phyloP scores from a whole-genome alignment of 2,888 invertebrate genomes.

The Heliconius charithonia region DNA sequence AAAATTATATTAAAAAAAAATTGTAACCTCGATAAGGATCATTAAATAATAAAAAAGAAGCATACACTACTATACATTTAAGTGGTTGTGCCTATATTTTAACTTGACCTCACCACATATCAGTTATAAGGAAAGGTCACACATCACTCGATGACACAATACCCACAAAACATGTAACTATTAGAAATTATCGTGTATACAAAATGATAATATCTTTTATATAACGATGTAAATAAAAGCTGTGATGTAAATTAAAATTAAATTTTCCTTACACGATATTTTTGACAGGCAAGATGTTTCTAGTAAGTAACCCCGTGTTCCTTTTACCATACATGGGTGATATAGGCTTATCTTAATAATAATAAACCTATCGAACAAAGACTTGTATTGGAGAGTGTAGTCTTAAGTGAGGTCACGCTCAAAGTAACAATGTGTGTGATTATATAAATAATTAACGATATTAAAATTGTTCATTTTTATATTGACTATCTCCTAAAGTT shows the following conservation, averaged over 20 bases:
- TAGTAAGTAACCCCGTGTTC: slow-evolving; percentile 42
- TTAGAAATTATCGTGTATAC: slow-evolving; percentile 39
- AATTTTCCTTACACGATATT: slow-evolving; percentile 45
- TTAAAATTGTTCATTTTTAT: background rate
- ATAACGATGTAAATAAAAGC: slow-evolving; percentile 41
- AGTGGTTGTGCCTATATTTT: background rate
- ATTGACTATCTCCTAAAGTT: background rate
- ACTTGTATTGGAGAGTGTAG: slow-evolving; percentile 36
- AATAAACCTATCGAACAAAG: slow-evolving; percentile 45
- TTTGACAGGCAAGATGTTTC: slow-evolving; percentile 46
- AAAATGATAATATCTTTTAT: slow-evolving; percentile 40
- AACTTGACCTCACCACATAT: background rate
- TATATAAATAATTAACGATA: slow-evolving; percentile 24
- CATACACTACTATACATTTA: background rate
- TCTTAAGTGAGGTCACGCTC: slow-evolving; percentile 37
- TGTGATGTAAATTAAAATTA: slow-evolving; percentile 42
- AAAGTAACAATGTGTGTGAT: slow-evolving; percentile 33
- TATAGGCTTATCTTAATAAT: slow-evolving; percentile 48
- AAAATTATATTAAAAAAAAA: too few species aligned
- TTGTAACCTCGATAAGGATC: background rate
- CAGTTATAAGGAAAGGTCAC: slow-evolving; percentile 27
- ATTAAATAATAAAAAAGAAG: background rate
- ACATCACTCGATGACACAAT: slow-evolving; percentile 19
- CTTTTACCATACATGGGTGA: slow-evolving; percentile 44
- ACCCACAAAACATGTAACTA: slow-evolving; percentile 35